phyloP scores from a whole-genome alignment of 2,113 vertebrate species.

The Recurvirostra avosetta region DNA sequence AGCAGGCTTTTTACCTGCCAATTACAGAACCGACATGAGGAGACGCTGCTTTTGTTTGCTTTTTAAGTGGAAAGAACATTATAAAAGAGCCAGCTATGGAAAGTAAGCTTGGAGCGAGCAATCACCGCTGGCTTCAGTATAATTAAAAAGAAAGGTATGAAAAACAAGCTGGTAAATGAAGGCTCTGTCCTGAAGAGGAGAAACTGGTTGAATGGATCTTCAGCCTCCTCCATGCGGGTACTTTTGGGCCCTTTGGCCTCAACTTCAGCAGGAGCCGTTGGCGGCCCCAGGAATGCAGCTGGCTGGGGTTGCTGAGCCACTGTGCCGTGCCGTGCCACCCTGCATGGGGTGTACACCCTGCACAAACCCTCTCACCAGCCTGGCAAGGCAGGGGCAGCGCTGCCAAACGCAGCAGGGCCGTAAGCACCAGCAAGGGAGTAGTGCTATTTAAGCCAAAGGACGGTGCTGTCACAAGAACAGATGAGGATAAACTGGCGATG shows the following conservation, averaged over 20 bases:
- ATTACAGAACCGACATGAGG: not conserved
- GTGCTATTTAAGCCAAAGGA: not conserved
- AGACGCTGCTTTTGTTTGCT: not conserved
- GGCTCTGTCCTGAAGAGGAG: not conserved
- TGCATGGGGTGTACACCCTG: not conserved
- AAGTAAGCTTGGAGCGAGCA: not conserved
- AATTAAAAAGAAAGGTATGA: not conserved
- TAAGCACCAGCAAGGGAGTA: not conserved
- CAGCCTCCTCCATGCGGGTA: not conserved
- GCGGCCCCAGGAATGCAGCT: not conserved
- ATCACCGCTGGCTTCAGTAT: not conserved
- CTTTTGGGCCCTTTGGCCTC: not conserved
- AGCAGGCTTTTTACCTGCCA: not conserved
- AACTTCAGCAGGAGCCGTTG: not conserved
- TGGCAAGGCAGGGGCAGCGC: not conserved
- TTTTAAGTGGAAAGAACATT: not conserved
- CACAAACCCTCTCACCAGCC: not conserved
- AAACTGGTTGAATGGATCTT: not conserved
- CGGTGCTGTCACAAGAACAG: not conserved
- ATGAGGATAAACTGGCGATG: not conserved
- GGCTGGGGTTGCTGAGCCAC: not conserved
- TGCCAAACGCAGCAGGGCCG: not conserved
- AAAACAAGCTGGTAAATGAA: not conserved
- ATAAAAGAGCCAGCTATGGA: not conserved
- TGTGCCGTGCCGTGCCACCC: fast-evolving